These are phyloP conservation scores for Siniperca chuatsi DNA, from an alignment of 2,113 vertebrate species.

Conservation along the genomic window DNA sequence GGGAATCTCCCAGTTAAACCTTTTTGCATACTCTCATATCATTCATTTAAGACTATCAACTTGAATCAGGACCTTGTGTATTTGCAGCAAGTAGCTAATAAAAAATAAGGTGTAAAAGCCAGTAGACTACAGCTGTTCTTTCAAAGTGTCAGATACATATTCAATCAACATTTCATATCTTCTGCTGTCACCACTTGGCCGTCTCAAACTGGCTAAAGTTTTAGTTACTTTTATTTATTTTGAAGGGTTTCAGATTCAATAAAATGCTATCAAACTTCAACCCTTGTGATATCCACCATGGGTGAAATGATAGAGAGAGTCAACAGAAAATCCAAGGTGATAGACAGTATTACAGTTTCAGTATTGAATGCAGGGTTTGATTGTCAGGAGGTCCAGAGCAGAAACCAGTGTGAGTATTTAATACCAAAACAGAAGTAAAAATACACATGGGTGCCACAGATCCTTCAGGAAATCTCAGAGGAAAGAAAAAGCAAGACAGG, in stretches of 20 bases:
- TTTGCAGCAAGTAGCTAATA: too few species aligned
- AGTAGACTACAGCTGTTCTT: too few species aligned
- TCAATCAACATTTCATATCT: neutral
- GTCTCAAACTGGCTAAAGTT: too few species aligned
- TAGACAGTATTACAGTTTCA: neutral
- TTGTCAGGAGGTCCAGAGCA: neutral
- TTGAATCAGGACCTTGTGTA: neutral
- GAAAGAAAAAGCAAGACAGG: neutral
- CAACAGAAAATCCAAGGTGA: neutral
- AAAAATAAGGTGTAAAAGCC: too few species aligned
- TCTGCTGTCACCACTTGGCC: too few species aligned
- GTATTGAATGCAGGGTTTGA: neutral
- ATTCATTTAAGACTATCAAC: neutral
- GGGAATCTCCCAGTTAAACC: neutral
- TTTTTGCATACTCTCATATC: neutral
- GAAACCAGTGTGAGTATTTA: neutral
- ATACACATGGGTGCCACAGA: neutral
- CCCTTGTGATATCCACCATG: neutral
- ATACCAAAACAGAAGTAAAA: conserved; percentile 21
- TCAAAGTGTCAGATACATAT: neutral
- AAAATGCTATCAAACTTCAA: neutral
- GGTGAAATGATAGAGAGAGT: neutral
- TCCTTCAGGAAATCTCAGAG: neutral
- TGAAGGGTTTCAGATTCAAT: neutral
- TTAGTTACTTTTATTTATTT: too few species aligned